Evolutionary conservation across 2,113 vertebrate species (phyloP).

Genomic region (Catharus bicknelli): DNA sequence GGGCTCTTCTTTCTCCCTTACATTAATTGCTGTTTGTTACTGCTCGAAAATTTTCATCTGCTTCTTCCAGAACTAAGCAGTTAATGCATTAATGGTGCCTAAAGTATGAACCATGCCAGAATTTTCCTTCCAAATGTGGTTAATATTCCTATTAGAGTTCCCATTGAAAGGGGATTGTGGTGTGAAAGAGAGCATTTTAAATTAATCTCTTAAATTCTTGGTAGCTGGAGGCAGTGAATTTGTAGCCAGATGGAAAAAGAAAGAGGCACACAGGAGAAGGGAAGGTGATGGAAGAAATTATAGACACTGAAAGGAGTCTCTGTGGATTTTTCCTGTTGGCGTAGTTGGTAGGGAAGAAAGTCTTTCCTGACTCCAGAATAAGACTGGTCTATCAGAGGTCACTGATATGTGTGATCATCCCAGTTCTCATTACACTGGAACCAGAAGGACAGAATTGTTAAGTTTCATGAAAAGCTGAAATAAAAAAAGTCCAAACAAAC

Average conservation of each 20-base stretch:
- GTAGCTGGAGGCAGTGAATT: background rate
- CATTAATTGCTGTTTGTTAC: background rate
- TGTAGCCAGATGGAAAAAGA: background rate
- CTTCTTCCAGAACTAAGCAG: background rate
- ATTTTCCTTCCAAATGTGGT: background rate
- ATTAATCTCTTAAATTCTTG: background rate
- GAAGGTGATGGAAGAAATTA: background rate
- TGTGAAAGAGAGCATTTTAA: slow-evolving; percentile 33
- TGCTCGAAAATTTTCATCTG: background rate
- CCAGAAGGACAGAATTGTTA: background rate
- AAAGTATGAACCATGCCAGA: background rate
- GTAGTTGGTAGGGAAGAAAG: background rate
- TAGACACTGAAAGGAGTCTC: background rate
- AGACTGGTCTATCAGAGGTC: background rate
- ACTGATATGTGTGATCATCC: background rate
- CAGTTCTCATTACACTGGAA: background rate
- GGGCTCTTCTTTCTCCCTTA: background rate
- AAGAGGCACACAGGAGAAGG: background rate
- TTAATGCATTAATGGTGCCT: background rate
- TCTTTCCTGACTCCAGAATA: background rate
- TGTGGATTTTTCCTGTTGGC: background rate
- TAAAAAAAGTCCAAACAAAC: background rate
- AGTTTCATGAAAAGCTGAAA: background rate
- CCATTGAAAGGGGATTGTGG: background rate
- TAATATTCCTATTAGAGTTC: background rate